Evolutionary conservation across 2,888 invertebrate species (phyloP), one percentile per base, ranked within the genome.

Genomic region (Rutpela maculata): DNA sequence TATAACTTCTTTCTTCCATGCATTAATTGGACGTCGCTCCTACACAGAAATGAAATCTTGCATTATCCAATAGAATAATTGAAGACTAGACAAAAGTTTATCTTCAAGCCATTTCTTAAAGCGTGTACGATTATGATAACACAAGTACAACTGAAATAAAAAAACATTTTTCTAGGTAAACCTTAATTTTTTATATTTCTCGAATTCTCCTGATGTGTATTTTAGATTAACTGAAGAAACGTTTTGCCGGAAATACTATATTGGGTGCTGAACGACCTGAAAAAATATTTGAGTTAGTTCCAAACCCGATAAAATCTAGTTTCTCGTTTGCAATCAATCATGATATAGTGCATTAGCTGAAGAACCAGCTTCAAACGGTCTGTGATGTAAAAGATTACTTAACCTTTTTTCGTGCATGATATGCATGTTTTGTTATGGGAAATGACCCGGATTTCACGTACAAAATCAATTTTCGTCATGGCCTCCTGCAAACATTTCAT

Each of bases 381-480:
- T 43, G 2, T n/a, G 50, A 50, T 50, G 6, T 50, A n/a, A 50
- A n/a, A 50, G 50, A 50, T 50, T 50, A 50, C n/a, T n/a, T n/a
- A 15, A 15, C 5, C 0, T 50, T 50, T 50, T 50, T 50, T 50
- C 50, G 50, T 50, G 50, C 50, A 3, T n/a, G 50, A n/a, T 50
- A 50, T 50, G 50, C 50, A 50, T n/a, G 50, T 50, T 50, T n/a
- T 50, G 50, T 50, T 50, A 1, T n/a, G n/a, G 50, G 50, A 50
- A 50, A 50, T 50, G 50, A 50, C 50, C 50, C 50, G 50, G 43
- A 50, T 15, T 50, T 50, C n/a, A 50, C 43, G 50, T 50, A n/a
- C 50, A 50, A 50, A 50, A 50, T 50, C 15, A 50, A 50, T 50
- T 50, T 50, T 50, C 50, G 50, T 50, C 50, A 50, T 12, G 50